Evolutionary conservation across 2,113 vertebrate genomes (phyloP).

Genomic region (Tupaia tana): DNA sequence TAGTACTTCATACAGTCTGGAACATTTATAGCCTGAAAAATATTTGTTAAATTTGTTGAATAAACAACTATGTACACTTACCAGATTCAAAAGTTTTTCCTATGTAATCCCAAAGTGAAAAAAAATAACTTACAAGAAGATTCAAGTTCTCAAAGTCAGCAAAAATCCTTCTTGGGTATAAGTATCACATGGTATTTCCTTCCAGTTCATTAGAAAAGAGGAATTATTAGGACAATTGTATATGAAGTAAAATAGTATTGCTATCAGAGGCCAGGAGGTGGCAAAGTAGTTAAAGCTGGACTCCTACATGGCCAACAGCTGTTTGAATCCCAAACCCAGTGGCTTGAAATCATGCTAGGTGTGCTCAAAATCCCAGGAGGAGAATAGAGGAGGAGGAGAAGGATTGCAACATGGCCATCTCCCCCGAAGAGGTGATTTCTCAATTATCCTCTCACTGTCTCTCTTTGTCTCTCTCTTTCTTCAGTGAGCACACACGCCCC

Average conservation of each 20-base stretch:
- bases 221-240: neutral
- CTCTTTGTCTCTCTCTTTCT: too few relatives aligned
- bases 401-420: too few relatives aligned
- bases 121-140: neutral
- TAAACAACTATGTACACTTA: conserved; percentile 18
- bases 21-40: neutral
- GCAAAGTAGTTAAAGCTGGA: too few relatives aligned
- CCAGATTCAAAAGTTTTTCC: conserved; percentile 48
- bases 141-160: conserved; percentile 50
- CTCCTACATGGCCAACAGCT: too few relatives aligned
- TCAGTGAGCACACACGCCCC: too few relatives aligned
- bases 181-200: neutral
- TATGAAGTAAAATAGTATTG: neutral
- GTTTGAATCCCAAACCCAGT: too few relatives aligned
- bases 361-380: too few relatives aligned
- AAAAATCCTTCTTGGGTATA: neutral
- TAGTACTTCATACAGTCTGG: neutral
- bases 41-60: conserved; percentile 25
- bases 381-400: too few relatives aligned
- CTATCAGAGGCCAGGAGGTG: neutral
- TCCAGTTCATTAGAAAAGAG: neutral
- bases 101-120: conserved; percentile 37
- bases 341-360: too few relatives aligned
- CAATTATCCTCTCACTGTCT: too few relatives aligned
- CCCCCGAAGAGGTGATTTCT: too few relatives aligned